Conservation (phyloP, 2,113 vertebrate species). For the Chroicocephalus ridibundus region DNA sequence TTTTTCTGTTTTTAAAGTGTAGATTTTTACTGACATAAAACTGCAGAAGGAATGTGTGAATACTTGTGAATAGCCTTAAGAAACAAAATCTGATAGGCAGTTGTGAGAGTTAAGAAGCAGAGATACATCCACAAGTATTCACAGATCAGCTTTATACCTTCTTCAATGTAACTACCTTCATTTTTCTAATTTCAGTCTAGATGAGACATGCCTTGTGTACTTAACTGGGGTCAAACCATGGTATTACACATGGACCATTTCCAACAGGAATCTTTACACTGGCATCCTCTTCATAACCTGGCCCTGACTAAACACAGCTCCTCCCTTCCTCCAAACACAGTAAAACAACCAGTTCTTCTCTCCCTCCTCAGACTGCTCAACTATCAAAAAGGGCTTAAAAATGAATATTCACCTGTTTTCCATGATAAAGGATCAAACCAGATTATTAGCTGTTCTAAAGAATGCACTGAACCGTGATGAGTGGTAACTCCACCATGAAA, state of each 20-base stretch:
- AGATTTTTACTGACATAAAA: not conserved
- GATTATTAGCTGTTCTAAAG: not conserved
- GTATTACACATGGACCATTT: not conserved
- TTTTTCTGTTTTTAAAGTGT: not conserved
- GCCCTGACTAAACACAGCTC: conserved; percentile 14
- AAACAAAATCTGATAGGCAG: not conserved
- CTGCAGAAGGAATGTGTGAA: not conserved
- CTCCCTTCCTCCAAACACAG: conserved; percentile 18
- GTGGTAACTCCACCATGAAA: not conserved
- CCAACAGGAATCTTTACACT: conserved; percentile 45
- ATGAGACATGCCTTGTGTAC: conserved; percentile 1
- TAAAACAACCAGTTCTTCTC: not conserved
- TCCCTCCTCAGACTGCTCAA: not conserved
- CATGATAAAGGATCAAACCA: not conserved
- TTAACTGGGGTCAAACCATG: conserved; percentile 1
- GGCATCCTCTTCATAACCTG: not conserved
- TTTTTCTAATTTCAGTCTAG: conserved; percentile 27
- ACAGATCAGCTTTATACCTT: not conserved
- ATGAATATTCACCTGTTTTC: not conserved
- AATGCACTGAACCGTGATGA: not conserved
- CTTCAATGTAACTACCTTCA: not conserved
- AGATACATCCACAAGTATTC: not conserved
- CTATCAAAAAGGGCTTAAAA: not conserved
- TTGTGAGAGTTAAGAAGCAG: not conserved
- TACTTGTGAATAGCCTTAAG: not conserved